Base-by-base conservation (phyloP, 92 coral and sea anemone species). In the Parazoanthus swiftii region DNA sequence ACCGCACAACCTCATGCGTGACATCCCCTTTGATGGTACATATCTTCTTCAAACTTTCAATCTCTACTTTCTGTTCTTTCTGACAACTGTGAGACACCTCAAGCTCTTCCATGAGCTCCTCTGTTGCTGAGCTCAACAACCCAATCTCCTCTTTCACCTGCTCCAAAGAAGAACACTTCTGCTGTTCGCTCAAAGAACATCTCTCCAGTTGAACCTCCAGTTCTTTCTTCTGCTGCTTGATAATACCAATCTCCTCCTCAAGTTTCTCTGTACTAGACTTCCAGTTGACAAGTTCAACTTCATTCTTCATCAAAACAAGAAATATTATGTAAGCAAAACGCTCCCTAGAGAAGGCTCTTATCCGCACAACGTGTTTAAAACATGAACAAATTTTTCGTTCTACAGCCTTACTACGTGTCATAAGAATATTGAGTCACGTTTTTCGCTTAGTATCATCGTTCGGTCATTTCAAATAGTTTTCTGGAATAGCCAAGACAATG, bases 21-120 rank as follows among this genome's bases (percentile, higher is more conserved):
- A 92, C 95, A 42, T 91, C 99, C 63, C 98, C 97, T 76, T 91
- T 92, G 44, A 91, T 85, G 50, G 88, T 85, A 86, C 98, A 93
- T 38, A 95, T 93, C 77, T 95, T 97, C 90, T 90, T 97, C 80
- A 95, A 90, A 77, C 93, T 92, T 83, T 97, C 98, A 90, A 97
- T 85, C 90, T 97, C 99, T 63, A 95, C 80, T 66, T 89, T 93
- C 86, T 95, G 98, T 50, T 97, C 99, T 13, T 97, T 90, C 77
- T 95, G 98, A 15, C 90, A 89, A 18, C 91, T 94, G 18, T 95
- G 98, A 13, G 98, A 97, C 68, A 90, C 83, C 86, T 97, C 98
- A n/a, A 95, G 89, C 89, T 97, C 98, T 78, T 97, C 98, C 98
- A 97, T 94, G 1, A 97, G 89, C 67, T 97, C 99, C 86, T 95